Evolutionary conservation across 2,888 invertebrate species (phyloP).

Genomic region (Noctua janthina): DNA sequence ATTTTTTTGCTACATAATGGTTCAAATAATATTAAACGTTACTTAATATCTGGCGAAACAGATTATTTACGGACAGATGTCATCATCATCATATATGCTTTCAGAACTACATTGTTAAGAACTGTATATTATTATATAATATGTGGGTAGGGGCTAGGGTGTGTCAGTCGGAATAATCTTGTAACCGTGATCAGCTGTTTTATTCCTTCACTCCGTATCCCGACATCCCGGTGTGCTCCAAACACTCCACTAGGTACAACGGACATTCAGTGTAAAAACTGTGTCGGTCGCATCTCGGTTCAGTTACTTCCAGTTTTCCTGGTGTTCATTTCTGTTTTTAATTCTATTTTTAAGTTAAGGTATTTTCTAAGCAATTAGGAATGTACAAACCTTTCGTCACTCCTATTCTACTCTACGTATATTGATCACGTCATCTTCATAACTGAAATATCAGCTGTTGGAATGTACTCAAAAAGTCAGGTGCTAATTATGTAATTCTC

Average conservation of each 20-base stretch:
- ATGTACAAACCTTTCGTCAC: neutral
- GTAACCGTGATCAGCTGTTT: too few relatives aligned
- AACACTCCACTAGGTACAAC: neutral
- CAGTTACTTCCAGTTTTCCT: neutral
- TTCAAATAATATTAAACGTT: neutral
- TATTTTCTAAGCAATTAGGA: neutral
- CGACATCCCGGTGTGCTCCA: too few relatives aligned
- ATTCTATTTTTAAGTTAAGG: neutral
- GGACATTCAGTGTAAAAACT: neutral
- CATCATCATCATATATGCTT: neutral
- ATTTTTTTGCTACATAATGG: neutral
- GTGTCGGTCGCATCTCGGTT: neutral
- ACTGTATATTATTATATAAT: too few relatives aligned
- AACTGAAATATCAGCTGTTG: neutral
- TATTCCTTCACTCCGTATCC: too few relatives aligned
- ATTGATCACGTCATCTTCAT: neutral
- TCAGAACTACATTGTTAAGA: neutral
- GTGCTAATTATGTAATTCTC: slow-evolving; percentile 25
- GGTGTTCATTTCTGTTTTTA: neutral
- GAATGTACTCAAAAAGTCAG: neutral
- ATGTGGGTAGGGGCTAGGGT: too few relatives aligned
- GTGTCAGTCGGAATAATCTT: too few relatives aligned
- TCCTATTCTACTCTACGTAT: neutral
- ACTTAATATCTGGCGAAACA: too few relatives aligned
- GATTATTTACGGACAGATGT: neutral